Percentiles rank a stretch among this genome's conserved stretches.
phyloP scores from a whole-genome alignment of 2,797 vertebrate species.

The Lagocephalus sceleratus region DNA sequence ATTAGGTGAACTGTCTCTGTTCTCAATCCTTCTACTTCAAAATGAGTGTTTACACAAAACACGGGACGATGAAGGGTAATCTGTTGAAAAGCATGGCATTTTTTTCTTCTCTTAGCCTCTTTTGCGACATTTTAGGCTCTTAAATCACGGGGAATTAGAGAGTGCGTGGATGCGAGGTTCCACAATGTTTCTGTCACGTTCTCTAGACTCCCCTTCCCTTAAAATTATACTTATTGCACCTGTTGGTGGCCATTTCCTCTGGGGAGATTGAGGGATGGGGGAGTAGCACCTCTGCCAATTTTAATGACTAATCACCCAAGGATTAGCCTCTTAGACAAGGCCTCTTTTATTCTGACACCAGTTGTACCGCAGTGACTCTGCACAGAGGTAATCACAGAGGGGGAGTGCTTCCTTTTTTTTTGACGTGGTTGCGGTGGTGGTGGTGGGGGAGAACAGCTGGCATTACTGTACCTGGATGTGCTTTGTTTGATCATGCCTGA shows the following conservation, averaged over 20 bases:
- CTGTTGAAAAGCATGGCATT: constrained; percentile 45
- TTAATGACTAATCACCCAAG: constrained; percentile 75
- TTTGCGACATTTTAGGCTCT: constrained; percentile 3
- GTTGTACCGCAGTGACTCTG: constrained; percentile 34
- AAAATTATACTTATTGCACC: constrained; percentile 59
- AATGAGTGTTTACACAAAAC: constrained; percentile 70
- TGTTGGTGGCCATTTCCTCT: constrained; percentile 57
- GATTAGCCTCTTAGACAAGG: constrained; percentile 75
- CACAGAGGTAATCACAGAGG: constrained; percentile 23
- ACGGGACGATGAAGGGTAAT: constrained; percentile 55
- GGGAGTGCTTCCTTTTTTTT: not conserved
- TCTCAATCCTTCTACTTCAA: constrained; percentile 62
- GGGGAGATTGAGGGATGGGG: constrained; percentile 22
- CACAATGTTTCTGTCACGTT: constrained; percentile 14
- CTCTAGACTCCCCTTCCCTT: constrained; percentile 33
- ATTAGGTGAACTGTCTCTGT: constrained; percentile 57
- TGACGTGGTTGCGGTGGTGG: not conserved
- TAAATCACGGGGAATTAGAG: not conserved
- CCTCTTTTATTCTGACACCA: constrained; percentile 72
- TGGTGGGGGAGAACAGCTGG: constrained; percentile 50
- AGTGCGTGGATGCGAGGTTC: not conserved
- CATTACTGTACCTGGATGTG: constrained; percentile 64
- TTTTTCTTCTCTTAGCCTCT: constrained; percentile 24
- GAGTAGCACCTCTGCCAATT: constrained; percentile 53
- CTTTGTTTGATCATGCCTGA: constrained; percentile 74